Percentiles rank a stretch among this genome's conserved stretches.
Evolutionary conservation across 2,888 invertebrate species (phyloP).

Genomic region (Arge pagana): DNA sequence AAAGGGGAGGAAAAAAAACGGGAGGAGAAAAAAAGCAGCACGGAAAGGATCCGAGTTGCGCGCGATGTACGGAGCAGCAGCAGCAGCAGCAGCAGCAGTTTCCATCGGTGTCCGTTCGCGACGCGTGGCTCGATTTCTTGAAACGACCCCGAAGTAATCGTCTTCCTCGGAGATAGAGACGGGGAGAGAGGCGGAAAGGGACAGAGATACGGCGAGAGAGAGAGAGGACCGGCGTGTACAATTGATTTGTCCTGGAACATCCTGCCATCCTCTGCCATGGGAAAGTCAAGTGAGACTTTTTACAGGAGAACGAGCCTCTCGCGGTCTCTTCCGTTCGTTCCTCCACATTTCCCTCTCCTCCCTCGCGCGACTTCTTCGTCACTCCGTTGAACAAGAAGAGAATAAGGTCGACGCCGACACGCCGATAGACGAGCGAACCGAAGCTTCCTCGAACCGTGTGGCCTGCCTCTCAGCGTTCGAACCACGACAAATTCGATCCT

Average conservation of each 20-base stretch:
- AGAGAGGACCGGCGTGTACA: slow-evolving; percentile 52
- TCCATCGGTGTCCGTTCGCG: too few species aligned
- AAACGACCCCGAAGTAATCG: too few species aligned
- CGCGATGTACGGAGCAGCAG: too few species aligned
- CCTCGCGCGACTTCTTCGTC: slow-evolving; percentile 3
- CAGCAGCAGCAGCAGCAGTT: too few species aligned
- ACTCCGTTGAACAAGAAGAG: background rate
- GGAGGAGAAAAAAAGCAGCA: slow-evolving; percentile 29
- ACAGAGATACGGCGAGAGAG: slow-evolving; percentile 33
- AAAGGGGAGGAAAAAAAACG: too few species aligned
- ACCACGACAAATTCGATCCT: slow-evolving; percentile 12
- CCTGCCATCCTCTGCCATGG: slow-evolving; percentile 53
- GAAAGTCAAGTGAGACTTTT: slow-evolving; percentile 45
- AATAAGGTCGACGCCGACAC: too few species aligned
- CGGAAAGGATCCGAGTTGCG: too few species aligned
- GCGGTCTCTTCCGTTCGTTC: too few species aligned
- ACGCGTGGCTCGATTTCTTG: too few species aligned
- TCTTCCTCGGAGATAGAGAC: too few species aligned
- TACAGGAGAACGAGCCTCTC: background rate
- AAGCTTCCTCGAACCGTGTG: slow-evolving; percentile 13
- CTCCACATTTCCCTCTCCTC: slow-evolving; percentile 27
- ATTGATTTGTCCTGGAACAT: slow-evolving; percentile 57
- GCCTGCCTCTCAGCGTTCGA: slow-evolving; percentile 7
- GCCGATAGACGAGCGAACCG: slow-evolving; percentile 11
- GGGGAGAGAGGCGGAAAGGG: slow-evolving; percentile 18